These are phyloP conservation scores for Nephrotoma guestfalica DNA, from an alignment of 2,888 invertebrate species.

Conservation along the genomic window DNA sequence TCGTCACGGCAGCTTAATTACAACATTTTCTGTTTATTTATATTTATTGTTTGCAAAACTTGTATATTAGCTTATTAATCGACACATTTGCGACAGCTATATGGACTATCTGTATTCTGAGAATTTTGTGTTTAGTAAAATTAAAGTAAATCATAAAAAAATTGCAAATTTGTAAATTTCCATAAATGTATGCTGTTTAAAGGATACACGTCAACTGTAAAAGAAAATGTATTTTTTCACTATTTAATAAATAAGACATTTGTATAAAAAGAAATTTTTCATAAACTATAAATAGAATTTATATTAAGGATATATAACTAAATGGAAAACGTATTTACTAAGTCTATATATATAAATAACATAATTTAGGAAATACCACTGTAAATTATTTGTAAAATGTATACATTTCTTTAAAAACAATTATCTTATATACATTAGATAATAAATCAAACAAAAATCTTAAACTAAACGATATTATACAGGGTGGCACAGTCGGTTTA, in stretches of 20 bases:
- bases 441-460: background rate
- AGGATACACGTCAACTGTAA: background rate
- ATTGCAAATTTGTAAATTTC: background rate
- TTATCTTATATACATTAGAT: background rate
- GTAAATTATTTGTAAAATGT: constrained; percentile 4
- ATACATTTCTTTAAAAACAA: background rate
- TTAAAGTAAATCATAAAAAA: background rate
- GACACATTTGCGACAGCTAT: background rate
- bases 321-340: background rate
- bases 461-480: background rate
- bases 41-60: no score
- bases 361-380: background rate
- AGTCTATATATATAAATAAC: background rate
- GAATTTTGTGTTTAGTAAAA: background rate
- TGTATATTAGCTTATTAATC: background rate
- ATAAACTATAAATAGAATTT: background rate
- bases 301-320: background rate
- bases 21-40: no score
- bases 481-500: no score
- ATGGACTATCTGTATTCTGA: background rate
- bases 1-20: no score
- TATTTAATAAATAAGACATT: background rate
- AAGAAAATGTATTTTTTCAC: background rate
- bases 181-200: background rate
- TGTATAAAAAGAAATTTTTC: background rate